Percentiles rank a stretch among this genome's conserved stretches.
Conservation (phyloP, 2,113 vertebrate genomes). For the Takifugu bimaculatus region DNA sequence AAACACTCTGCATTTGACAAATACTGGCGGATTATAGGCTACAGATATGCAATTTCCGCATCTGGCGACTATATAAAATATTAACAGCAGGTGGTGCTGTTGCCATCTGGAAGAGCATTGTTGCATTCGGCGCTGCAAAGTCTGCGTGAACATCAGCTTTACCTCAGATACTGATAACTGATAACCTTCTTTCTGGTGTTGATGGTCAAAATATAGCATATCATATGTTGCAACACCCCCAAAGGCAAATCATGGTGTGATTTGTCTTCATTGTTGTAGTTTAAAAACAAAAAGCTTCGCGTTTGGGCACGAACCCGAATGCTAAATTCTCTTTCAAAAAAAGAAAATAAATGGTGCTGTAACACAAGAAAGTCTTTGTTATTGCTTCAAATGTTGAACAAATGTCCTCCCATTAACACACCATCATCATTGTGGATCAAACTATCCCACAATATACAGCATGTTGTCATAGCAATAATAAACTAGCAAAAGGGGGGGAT, state of each 20-base stretch:
- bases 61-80: conserved; percentile 27
- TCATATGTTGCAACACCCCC: background rate
- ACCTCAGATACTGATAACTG: background rate
- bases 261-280: background rate
- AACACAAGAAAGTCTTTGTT: too few species aligned
- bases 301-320: background rate
- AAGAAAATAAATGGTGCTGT: too few species aligned
- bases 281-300: background rate
- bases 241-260: too few species aligned
- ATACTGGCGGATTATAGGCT: background rate
- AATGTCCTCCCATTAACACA: too few species aligned
- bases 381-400: too few species aligned
- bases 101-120: conserved; percentile 47
- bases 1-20: background rate
- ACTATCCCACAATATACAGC: too few species aligned
- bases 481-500: background rate
- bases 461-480: background rate
- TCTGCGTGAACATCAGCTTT: background rate
- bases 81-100: conserved; percentile 69
- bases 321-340: too few species aligned
- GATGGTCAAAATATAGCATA: background rate
- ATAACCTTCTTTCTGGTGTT: background rate
- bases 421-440: too few species aligned
- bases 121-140: background rate
- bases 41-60: too few species aligned